phyloP scores from a whole-genome alignment of 2,888 invertebrate genomes.

The Thalpophila matura region DNA sequence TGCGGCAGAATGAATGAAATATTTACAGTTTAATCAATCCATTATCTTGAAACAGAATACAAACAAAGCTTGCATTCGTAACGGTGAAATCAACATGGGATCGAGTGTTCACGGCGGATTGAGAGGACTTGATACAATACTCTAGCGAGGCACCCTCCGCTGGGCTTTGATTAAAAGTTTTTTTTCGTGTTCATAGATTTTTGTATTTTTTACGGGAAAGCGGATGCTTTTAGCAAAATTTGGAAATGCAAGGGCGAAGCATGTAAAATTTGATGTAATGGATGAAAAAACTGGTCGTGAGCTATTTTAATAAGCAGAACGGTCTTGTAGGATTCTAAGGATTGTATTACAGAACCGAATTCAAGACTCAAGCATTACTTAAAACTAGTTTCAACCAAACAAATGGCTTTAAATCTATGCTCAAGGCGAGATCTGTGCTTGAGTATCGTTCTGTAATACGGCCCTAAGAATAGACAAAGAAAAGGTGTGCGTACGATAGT shows the following conservation, averaged over 20 bases:
- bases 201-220: neutral
- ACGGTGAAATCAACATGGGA: conserved; percentile 63
- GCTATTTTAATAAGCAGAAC: too few species aligned
- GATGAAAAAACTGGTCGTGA: neutral
- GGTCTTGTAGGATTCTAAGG: too few species aligned
- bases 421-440: too few species aligned
- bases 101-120: conserved; percentile 24
- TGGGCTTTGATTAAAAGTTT: conserved; percentile 12
- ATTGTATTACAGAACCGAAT: too few species aligned
- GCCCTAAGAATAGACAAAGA: neutral
- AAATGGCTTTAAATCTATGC: too few species aligned
- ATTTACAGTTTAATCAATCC: conserved; percentile 76
- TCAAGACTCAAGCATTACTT: too few species aligned
- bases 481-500: neutral
- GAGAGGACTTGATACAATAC: conserved; percentile 10
- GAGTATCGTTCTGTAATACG: too few species aligned
- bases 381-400: too few species aligned
- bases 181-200: neutral
- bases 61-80: conserved; percentile 67
- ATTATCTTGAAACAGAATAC: conserved; percentile 69
- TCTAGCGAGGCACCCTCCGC: neutral
- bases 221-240: neutral
- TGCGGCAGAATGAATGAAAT: conserved; percentile 65
- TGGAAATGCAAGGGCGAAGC: neutral
- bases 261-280: neutral